Evolutionary conservation across 2,888 invertebrate species (phyloP).

Genomic region (Lepidonotus clava): DNA sequence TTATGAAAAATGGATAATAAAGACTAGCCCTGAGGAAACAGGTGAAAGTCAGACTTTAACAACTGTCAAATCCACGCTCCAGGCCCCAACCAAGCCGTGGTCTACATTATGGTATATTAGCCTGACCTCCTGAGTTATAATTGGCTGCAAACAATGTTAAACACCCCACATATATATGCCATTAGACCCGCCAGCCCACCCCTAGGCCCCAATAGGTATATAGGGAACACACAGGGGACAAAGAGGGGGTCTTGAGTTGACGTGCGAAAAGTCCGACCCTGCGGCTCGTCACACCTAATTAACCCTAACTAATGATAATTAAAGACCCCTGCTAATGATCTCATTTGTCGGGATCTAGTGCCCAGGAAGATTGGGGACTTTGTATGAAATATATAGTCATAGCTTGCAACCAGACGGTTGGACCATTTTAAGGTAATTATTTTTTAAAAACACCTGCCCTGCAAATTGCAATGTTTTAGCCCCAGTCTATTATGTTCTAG

Average conservation of each 20-base stretch:
- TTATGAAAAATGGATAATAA: too few species aligned
- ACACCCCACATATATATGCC: not conserved
- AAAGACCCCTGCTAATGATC: constrained; percentile 16
- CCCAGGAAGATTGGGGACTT: not conserved
- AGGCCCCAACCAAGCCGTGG: not conserved
- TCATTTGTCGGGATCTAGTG: constrained; percentile 9
- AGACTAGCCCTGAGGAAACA: too few species aligned
- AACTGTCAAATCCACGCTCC: too few species aligned
- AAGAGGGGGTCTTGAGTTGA: not conserved
- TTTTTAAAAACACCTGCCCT: too few species aligned
- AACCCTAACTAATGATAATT: constrained; percentile 11
- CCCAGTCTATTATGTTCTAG: too few species aligned
- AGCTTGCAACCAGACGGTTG: too few species aligned
- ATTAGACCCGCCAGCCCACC: not conserved
- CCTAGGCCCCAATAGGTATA: too few species aligned
- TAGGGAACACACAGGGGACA: not conserved
- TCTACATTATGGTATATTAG: constrained; percentile 16
- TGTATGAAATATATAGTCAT: too few species aligned
- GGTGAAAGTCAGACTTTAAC: too few species aligned
- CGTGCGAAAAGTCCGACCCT: not conserved
- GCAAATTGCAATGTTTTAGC: too few species aligned
- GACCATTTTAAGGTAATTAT: too few species aligned
- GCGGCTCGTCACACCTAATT: constrained; percentile 1
- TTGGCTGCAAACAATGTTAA: constrained; percentile 7
- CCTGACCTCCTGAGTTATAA: not conserved